A percentile compares a stretch with the other conserved stretches of the same genome.
Evolutionary conservation across 2,113 vertebrate genomes (phyloP).

Genomic region (Gambusia affinis): DNA sequence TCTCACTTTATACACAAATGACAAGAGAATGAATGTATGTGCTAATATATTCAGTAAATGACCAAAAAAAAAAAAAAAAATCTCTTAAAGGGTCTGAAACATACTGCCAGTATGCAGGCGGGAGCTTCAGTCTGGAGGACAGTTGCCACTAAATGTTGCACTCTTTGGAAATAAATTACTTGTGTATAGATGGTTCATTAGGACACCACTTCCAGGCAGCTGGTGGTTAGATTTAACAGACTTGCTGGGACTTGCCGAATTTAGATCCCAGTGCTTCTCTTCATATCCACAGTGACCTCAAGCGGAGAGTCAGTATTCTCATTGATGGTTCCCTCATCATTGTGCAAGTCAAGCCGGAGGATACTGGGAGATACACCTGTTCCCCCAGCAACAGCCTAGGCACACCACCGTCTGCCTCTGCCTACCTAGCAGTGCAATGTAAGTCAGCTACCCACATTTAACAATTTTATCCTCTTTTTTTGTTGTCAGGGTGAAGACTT

Average conservation of each 20-base stretch:
- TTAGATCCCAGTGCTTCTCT: not conserved
- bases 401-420: constrained; percentile 92
- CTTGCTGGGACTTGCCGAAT: too few relatives aligned
- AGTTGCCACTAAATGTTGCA: too few relatives aligned
- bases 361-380: constrained; percentile 95
- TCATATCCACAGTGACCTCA: constrained; percentile 85
- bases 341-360: constrained; percentile 94
- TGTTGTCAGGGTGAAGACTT: not conserved
- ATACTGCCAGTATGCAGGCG: not conserved
- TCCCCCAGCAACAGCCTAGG: constrained; percentile 98
- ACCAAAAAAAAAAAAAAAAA: not conserved
- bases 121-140: not conserved
- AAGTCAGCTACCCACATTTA: constrained; percentile 67
- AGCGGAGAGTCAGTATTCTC: constrained; percentile 95
- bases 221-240: too few relatives aligned
- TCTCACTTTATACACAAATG: not conserved
- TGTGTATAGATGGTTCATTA: too few relatives aligned
- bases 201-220: too few relatives aligned
- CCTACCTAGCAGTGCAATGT: constrained; percentile 96
- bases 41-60: not conserved
- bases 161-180: too few relatives aligned
- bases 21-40: not conserved
- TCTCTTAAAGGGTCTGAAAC: not conserved
- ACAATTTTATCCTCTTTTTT: too few relatives aligned
- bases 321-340: constrained; percentile 97